These are phyloP conservation scores for Potamilus streckersoni DNA, from an alignment of 1,140 invertebrate genomes.

Conservation along the genomic window DNA sequence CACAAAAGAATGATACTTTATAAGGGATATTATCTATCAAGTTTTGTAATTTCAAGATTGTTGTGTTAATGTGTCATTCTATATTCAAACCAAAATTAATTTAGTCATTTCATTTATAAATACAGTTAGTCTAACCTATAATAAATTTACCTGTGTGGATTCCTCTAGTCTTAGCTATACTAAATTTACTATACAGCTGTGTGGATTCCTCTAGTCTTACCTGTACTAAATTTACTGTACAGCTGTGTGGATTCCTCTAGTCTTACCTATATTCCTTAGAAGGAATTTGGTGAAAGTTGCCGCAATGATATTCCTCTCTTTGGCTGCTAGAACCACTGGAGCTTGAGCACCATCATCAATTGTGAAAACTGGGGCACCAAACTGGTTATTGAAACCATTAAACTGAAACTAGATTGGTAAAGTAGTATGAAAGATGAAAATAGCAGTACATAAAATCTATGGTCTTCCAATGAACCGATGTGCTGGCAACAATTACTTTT, in stretches of 20 bases:
- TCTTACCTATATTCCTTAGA: constrained; percentile 87
- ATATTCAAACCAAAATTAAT: background rate
- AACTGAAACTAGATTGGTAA: constrained; percentile 64
- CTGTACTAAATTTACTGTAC: too few species aligned
- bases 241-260: background rate
- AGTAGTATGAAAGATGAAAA: too few species aligned
- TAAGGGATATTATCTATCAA: background rate
- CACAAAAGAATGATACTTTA: background rate
- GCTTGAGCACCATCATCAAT: constrained; percentile 93
- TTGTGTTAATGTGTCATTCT: background rate
- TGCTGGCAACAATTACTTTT: too few species aligned
- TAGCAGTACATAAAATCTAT: too few species aligned
- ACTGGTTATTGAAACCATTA: constrained; percentile 65
- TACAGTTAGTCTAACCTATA: too few species aligned
- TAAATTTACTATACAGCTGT: too few species aligned
- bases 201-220: too few species aligned
- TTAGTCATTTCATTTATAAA: too few species aligned
- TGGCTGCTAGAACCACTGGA: constrained; percentile 82
- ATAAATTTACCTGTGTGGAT: too few species aligned
- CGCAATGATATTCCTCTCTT: constrained; percentile 89
- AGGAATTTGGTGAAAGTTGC: constrained; percentile 93
- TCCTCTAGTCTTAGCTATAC: too few species aligned
- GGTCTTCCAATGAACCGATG: too few species aligned
- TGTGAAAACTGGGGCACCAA: constrained; percentile 74
- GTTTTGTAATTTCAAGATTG: background rate